phyloP scores from a whole-genome alignment of 2,113 vertebrate species.

The Phalacrocorax carbo region DNA sequence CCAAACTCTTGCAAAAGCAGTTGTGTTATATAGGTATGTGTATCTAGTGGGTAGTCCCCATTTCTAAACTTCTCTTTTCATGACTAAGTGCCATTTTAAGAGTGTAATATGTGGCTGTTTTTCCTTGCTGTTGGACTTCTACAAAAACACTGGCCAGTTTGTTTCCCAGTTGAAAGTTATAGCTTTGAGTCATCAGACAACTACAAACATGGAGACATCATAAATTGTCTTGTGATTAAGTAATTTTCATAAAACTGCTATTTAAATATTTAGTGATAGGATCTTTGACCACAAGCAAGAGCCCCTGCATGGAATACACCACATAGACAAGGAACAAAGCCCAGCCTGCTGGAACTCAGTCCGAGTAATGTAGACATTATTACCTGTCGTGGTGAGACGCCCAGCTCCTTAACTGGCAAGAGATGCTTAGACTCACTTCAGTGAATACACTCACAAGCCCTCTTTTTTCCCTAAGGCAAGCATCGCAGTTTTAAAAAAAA shows the following conservation, averaged over 20 bases:
- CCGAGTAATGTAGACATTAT: neutral
- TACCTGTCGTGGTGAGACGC: neutral
- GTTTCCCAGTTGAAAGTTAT: neutral
- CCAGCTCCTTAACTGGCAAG: neutral
- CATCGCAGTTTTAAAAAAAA: neutral
- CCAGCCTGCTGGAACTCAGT: neutral
- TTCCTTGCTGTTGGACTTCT: neutral
- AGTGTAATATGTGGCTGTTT: neutral
- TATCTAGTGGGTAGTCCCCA: neutral
- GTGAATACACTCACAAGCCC: neutral
- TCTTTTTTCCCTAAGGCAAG: neutral
- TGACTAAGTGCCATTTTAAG: neutral
- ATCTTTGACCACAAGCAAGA: neutral
- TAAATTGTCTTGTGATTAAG: neutral
- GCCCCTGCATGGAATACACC: rapidly evolving
- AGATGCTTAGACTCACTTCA: neutral
- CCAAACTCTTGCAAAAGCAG: neutral
- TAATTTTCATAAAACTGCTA: neutral
- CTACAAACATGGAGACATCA: neutral
- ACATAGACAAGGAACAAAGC: neutral
- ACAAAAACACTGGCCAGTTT: neutral
- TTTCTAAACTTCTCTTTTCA: neutral
- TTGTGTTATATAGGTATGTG: neutral
- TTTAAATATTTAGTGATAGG: neutral
- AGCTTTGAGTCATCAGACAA: neutral